A percentile compares a stretch with the other conserved stretches of the same genome.
These are phyloP conservation scores for Chrysemys picta DNA, from an alignment of 2,113 vertebrate species.

Conservation along the genomic window DNA sequence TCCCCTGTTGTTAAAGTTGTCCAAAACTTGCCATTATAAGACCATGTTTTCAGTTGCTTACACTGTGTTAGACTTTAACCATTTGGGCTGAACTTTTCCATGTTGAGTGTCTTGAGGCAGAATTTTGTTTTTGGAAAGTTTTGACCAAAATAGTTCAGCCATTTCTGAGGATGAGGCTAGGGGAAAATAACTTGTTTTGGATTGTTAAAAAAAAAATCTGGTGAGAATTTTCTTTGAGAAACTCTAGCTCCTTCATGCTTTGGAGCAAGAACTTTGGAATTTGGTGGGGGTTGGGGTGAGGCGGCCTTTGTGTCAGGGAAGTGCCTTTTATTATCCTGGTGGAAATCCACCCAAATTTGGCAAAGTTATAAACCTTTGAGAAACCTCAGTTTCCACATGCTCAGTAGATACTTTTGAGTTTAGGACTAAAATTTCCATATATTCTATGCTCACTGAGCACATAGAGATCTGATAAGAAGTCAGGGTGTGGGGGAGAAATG, in stretches of 20 bases:
- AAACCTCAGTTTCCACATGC: background rate
- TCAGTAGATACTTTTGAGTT: background rate
- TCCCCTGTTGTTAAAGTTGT: background rate
- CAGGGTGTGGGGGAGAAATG: background rate
- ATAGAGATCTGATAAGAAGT: background rate
- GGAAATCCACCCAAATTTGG: background rate
- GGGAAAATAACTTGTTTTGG: too few relatives aligned
- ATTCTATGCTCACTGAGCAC: background rate
- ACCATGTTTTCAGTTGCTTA: background rate
- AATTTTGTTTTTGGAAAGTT: background rate
- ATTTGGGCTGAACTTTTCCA: background rate
- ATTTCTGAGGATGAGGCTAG: background rate
- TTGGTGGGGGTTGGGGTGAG: background rate
- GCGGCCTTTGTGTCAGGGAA: background rate
- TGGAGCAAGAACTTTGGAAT: background rate
- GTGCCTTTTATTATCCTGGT: background rate
- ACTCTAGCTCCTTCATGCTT: background rate
- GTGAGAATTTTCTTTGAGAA: background rate
- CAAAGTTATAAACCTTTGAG: background rate
- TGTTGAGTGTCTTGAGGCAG: background rate
- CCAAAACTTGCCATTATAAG: background rate
- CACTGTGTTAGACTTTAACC: background rate
- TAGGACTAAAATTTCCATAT: background rate
- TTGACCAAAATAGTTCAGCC: background rate
- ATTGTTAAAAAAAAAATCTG: background rate